phyloP scores from a whole-genome alignment of 2,888 invertebrate genomes.

The Apocheima hispidaria region DNA sequence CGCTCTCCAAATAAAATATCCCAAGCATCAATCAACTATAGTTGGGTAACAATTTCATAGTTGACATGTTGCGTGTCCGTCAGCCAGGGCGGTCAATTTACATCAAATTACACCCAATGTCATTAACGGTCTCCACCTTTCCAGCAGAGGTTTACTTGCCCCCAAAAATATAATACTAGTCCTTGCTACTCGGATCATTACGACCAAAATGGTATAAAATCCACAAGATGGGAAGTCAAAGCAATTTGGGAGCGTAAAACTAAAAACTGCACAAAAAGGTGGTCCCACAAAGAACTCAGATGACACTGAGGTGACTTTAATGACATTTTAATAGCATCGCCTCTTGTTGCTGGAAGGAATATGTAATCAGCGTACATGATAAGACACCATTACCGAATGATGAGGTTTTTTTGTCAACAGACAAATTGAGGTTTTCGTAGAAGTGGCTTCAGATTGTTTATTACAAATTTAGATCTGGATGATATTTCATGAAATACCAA shows the following conservation, averaged over 20 bases:
- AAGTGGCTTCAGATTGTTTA: conserved; percentile 59
- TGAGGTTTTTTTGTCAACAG: conserved; percentile 67
- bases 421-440: conserved; percentile 69
- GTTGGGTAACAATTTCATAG: conserved; percentile 81
- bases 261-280: conserved; percentile 83
- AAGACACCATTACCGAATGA: conserved; percentile 69
- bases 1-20: conserved; percentile 24
- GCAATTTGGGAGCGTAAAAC: conserved; percentile 60
- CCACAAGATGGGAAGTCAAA: conserved; percentile 34
- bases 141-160: conserved; percentile 56
- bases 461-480: conserved; percentile 52
- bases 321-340: conserved; percentile 84
- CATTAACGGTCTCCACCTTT: conserved; percentile 70
- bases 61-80: conserved; percentile 82
- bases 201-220: conserved; percentile 55
- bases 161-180: conserved; percentile 40
- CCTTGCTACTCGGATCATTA: conserved; percentile 55
- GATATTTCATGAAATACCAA: conserved; percentile 9
- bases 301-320: conserved; percentile 83
- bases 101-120: conserved; percentile 81
- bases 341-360: conserved; percentile 75
- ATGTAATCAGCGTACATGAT: conserved; percentile 81
- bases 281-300: conserved; percentile 72
- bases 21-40: conserved; percentile 77
- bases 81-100: conserved; percentile 75